Evolutionary conservation across 2,797 vertebrate species (phyloP).

Genomic region (Propithecus deckenii): DNA sequence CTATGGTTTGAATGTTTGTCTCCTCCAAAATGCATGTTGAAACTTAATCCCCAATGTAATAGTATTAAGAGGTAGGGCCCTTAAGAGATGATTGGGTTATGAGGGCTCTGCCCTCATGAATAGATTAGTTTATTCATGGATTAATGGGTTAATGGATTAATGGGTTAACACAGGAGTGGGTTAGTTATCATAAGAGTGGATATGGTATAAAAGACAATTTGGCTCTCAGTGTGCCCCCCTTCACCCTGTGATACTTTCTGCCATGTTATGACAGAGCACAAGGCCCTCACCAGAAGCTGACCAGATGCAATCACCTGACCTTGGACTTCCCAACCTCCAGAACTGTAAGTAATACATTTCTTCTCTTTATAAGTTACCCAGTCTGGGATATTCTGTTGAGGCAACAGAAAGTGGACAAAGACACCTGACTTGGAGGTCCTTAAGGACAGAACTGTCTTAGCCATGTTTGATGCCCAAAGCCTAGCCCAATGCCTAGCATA

Average conservation of each 20-base stretch:
- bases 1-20: background rate
- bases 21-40: background rate
- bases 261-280: background rate
- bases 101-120: background rate
- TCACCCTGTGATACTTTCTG: background rate
- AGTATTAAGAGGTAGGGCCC: background rate
- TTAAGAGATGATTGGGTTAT: background rate
- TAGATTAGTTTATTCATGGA: background rate
- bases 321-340: background rate
- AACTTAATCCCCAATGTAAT: background rate
- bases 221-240: background rate
- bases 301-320: background rate
- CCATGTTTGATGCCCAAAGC: background rate
- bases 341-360: background rate
- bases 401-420: background rate
- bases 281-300: background rate
- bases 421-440: background rate
- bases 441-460: background rate
- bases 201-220: background rate
- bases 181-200: background rate
- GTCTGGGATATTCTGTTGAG: background rate
- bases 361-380: background rate
- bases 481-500: background rate
- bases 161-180: background rate
- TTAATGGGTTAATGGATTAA: background rate